These are phyloP conservation scores for Garra rufa DNA, from an alignment of 2,113 vertebrate genomes.

Conservation along the genomic window DNA sequence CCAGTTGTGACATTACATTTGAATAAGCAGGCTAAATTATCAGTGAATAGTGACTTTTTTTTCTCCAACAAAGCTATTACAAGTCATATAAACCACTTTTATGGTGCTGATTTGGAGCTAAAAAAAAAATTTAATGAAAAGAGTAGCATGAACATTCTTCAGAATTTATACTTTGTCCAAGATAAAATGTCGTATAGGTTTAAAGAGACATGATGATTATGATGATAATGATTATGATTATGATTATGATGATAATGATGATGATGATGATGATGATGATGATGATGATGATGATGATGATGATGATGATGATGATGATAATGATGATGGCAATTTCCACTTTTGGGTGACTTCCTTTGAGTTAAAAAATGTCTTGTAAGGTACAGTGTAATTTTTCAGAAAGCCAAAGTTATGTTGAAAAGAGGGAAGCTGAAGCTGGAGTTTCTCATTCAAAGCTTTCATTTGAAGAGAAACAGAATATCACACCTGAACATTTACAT, in stretches of 20 bases:
- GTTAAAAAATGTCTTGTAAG: background rate
- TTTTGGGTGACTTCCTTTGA: background rate
- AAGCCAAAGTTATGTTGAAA: constrained; percentile 47
- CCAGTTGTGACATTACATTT: background rate
- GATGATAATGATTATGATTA: too few relatives aligned
- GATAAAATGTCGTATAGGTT: background rate
- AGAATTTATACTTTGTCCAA: background rate
- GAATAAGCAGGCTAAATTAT: background rate
- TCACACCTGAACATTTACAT: background rate
- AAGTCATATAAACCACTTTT: background rate
- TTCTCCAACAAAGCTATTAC: background rate
- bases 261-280: background rate
- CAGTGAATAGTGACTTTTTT: background rate
- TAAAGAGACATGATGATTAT: background rate
- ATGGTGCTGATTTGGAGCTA: background rate
- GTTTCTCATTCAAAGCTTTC: background rate
- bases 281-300: too few relatives aligned
- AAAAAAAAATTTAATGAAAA: too few relatives aligned
- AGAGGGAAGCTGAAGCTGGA: constrained; percentile 1
- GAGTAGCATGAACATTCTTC: background rate
- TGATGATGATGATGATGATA: too few relatives aligned
- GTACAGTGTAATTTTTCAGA: constrained; percentile 24
- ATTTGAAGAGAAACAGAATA: background rate
- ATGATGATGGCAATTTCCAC: background rate
- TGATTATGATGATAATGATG: too few relatives aligned